phyloP scores from a whole-genome alignment of 2,797 vertebrate genomes.

The Mastacembelus armatus region DNA sequence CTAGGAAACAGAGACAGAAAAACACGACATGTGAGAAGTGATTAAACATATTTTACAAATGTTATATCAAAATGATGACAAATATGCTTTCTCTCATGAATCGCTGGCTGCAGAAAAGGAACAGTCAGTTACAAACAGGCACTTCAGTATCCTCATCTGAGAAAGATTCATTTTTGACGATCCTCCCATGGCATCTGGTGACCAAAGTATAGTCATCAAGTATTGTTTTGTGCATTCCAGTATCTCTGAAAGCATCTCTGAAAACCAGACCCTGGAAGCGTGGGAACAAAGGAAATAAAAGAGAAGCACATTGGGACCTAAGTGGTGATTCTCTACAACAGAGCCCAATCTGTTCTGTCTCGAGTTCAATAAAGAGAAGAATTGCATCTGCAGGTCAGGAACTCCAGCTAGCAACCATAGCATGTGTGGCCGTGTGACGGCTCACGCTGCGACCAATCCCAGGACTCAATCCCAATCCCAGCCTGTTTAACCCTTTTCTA shows the following conservation, averaged over 20 bases:
- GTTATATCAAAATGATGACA: background rate
- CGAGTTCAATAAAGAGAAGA: background rate
- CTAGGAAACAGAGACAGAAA: constrained; percentile 72
- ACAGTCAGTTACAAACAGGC: background rate
- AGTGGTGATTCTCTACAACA: too few relatives aligned
- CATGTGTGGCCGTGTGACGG: too few relatives aligned
- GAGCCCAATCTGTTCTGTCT: background rate
- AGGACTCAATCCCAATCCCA: too few relatives aligned
- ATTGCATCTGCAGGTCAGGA: background rate
- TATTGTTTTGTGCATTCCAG: background rate
- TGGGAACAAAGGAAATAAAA: constrained; percentile 41
- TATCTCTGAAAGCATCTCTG: too few relatives aligned
- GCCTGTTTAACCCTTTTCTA: too few relatives aligned
- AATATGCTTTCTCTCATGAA: background rate
- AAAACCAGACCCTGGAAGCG: background rate
- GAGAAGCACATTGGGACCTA: constrained; percentile 31
- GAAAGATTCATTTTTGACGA: background rate
- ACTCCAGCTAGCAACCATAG: too few relatives aligned
- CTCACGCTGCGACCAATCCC: too few relatives aligned
- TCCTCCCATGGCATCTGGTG: background rate
- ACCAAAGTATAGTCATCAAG: background rate
- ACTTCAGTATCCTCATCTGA: background rate
- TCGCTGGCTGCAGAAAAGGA: background rate
- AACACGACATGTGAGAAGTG: background rate
- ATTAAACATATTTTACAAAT: constrained; percentile 1